Evolutionary conservation across 2,888 invertebrate genomes (phyloP).

Genomic region (Osedax fenrisi): DNA sequence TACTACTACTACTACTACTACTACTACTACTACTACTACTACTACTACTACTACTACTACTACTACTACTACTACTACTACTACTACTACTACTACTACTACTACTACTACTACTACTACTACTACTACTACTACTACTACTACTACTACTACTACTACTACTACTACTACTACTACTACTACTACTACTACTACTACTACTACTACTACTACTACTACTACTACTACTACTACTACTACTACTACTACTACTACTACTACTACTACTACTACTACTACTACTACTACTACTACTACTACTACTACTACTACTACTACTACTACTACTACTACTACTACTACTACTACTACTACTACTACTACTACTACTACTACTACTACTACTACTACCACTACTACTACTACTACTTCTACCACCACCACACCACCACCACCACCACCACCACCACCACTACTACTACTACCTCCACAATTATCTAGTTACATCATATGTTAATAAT

Average conservation of each 20-base stretch:
- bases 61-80: constrained; percentile 13
- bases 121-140: constrained; percentile 19
- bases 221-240: constrained; percentile 29
- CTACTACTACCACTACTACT: constrained; percentile 24
- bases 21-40: constrained; percentile 14
- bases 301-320: constrained; percentile 30
- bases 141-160: constrained; percentile 29
- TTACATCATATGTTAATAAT: constrained; percentile 73
- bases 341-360: constrained; percentile 30
- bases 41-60: constrained; percentile 16
- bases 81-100: constrained; percentile 14
- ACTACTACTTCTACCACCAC: neutral
- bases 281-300: constrained; percentile 30
- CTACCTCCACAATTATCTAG: constrained; percentile 68
- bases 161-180: constrained; percentile 30
- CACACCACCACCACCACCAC: constrained; percentile 79
- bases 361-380: constrained; percentile 31
- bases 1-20: constrained; percentile 13
- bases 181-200: constrained; percentile 30
- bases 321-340: constrained; percentile 30
- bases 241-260: constrained; percentile 30
- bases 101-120: constrained; percentile 14
- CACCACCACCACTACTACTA: constrained; percentile 82
- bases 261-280: constrained; percentile 30
- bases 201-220: constrained; percentile 30